Evolutionary conservation across 2,113 vertebrate species (phyloP), one percentile per base, ranked within the genome.

Genomic region (Tringa solitaria): DNA sequence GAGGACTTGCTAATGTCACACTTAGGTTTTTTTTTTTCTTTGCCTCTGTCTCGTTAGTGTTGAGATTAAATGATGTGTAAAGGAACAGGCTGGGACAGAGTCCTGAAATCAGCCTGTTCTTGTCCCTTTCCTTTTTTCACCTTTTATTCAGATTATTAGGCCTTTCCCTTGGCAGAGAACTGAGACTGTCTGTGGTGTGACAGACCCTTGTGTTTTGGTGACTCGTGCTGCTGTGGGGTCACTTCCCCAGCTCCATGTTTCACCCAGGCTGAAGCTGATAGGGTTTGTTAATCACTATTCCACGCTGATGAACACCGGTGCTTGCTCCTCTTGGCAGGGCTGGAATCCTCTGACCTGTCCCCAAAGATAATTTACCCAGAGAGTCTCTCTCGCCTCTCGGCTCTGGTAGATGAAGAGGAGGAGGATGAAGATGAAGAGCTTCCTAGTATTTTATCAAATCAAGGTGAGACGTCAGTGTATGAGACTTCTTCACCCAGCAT

Each of bases 391-490:
- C 22, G 23, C 0, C 79, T 83, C 20, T 89, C 90, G 0, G 53
- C 74, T 32, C 77, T 95, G 50, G 12, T 82, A 9, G 97, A 98
- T 12, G 97, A 96, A 3, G 97, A 97, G 20, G 98, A 98, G 7
- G 98, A 98, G 7, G 96, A 98, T 7, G 97, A 98, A 67, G 97
- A 98, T 7, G 97, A 98, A 65, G 97, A 98, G 30, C 97, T 98
- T 35, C 98, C 98, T 2, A 95, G 97, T 1, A 28, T 98, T 50
- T 56, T 98, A 14, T 96, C 97, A 20, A 39, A 87, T 41, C 97
- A 95, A 97, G 98, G 98, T 98, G 87, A 97, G 97, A 4, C 15
- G 5, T 6, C 19, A 17, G 11, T 20, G 21, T 30, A 3, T 9
- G 37, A 21, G 53, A 7, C 16, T 56, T 27, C 20, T 10, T 45